phyloP scores from a whole-genome alignment of 92 coral and sea anemone species.

The Parazoanthus darwini region DNA sequence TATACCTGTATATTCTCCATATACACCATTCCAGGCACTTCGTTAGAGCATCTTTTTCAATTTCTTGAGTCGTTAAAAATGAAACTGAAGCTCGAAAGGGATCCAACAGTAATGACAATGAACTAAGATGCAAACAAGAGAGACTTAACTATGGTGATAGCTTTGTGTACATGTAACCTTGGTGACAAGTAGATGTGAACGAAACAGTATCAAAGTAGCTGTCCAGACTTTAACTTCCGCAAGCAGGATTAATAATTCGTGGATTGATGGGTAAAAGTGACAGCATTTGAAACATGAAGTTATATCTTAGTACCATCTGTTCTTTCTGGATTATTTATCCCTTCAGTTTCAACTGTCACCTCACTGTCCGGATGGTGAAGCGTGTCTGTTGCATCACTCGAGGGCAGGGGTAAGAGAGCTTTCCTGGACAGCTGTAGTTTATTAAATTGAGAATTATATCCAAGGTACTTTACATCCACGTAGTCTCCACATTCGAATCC shows the following conservation, averaged over 20 bases:
- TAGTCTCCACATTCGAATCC: slow-evolving; percentile 68
- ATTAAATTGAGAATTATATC: slow-evolving; percentile 67
- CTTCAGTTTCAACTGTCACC: background rate
- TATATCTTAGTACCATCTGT: slow-evolving; percentile 9
- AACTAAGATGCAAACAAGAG: background rate
- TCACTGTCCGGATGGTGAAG: background rate
- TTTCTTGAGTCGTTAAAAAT: too few relatives aligned
- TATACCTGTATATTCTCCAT: too few relatives aligned
- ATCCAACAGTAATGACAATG: background rate
- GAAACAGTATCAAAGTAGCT: background rate
- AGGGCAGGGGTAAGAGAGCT: slow-evolving; percentile 69
- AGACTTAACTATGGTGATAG: background rate
- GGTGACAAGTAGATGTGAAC: background rate
- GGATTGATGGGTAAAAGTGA: background rate
- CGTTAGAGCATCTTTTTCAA: too few relatives aligned
- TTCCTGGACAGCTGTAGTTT: slow-evolving; percentile 76
- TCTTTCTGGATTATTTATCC: slow-evolving; percentile 1
- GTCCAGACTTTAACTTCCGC: background rate
- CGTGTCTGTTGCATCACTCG: background rate
- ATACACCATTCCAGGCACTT: too few relatives aligned
- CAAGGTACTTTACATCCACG: slow-evolving; percentile 82
- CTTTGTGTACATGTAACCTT: background rate
- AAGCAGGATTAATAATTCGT: background rate
- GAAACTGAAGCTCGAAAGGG: background rate
- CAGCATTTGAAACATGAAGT: background rate